phyloP scores from a whole-genome alignment of 2,113 vertebrate genomes.

The Rhabdornis inornatus region DNA sequence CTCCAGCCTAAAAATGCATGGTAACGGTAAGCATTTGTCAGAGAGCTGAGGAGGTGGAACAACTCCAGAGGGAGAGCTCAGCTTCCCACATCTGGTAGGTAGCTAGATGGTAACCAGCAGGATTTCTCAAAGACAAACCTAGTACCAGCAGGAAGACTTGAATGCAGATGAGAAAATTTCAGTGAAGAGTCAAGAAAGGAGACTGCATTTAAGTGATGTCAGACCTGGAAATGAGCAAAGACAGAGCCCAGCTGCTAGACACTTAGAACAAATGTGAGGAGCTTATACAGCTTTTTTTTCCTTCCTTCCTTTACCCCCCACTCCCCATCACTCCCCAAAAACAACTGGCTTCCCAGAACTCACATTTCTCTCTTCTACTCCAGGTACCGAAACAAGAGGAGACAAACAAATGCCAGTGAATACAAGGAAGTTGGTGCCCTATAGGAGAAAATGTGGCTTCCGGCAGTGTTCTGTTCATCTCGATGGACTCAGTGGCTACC shows the following conservation, averaged over 20 bases:
- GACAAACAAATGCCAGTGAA: background rate
- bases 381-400: slow-evolving; percentile 53
- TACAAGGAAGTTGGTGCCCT: slow-evolving; percentile 56
- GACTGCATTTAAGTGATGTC: background rate
- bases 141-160: background rate
- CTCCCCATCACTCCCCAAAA: background rate
- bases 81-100: background rate
- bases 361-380: background rate
- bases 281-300: background rate
- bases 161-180: background rate
- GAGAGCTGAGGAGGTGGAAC: background rate
- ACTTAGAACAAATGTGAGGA: background rate
- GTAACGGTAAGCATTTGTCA: background rate
- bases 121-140: background rate
- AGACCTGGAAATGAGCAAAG: background rate
- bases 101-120: background rate
- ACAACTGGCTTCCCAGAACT: background rate
- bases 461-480: background rate
- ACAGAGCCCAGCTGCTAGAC: background rate
- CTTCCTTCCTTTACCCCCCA: background rate
- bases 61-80: background rate
- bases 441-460: background rate
- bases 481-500: background rate
- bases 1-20: background rate
- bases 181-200: background rate